Conservation (phyloP, 2,113 vertebrate genomes). For the Brienomyrus longianalis region DNA sequence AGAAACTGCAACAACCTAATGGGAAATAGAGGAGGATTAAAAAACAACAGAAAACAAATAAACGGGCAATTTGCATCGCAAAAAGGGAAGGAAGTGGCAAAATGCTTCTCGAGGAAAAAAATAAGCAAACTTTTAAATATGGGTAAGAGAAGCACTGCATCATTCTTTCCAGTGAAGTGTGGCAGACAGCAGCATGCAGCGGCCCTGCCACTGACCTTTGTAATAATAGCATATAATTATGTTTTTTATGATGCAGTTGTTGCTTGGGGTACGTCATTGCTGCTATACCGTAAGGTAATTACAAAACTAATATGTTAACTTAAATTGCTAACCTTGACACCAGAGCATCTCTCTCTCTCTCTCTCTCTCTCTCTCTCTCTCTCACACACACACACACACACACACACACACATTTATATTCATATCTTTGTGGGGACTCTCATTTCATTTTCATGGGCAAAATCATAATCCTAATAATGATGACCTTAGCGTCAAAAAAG, state of each 20-base stretch:
- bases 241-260: constrained; percentile 1
- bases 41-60: not conserved
- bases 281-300: not conserved
- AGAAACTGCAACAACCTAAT: not conserved
- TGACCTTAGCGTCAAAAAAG: not conserved
- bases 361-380: not conserved
- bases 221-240: not conserved
- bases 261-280: not conserved
- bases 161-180: not conserved
- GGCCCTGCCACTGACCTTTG: not conserved
- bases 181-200: not conserved
- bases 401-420: constrained; percentile 11
- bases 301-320: not conserved
- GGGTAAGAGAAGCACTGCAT: not conserved
- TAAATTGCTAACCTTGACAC: not conserved
- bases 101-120: not conserved
- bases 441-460: not conserved
- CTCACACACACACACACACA: not conserved
- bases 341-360: not conserved
- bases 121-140: not conserved
- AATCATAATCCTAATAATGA: not conserved
- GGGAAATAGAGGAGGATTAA: constrained; percentile 4
- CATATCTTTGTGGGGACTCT: not conserved
- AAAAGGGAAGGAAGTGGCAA: not conserved
- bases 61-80: not conserved